Evolutionary conservation across 2,888 invertebrate genomes (phyloP).

Genomic region (Julus scandinavius): DNA sequence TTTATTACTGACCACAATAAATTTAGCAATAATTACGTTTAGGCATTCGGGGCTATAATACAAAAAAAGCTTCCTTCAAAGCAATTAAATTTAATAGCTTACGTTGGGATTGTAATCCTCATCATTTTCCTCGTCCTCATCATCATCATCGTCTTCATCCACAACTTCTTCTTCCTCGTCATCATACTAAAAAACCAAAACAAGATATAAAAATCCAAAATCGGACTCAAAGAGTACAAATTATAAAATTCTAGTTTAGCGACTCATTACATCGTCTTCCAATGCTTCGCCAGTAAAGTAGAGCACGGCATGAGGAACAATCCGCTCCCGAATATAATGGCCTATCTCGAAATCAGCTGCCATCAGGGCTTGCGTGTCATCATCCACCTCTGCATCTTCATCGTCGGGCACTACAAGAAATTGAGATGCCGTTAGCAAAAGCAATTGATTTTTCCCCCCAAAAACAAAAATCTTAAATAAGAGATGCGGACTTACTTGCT

Average conservation of each 20-base stretch:
- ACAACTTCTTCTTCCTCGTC: slow-evolving; percentile 60
- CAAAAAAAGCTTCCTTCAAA: slow-evolving; percentile 6
- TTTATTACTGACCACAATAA: slow-evolving; percentile 24
- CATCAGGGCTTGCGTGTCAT: slow-evolving; percentile 85
- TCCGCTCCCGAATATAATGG: slow-evolving; percentile 95
- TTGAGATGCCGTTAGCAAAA: slow-evolving; percentile 53
- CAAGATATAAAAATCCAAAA: slow-evolving; percentile 17
- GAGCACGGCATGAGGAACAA: slow-evolving; percentile 96
- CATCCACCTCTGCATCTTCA: slow-evolving; percentile 84
- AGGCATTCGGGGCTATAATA: background rate
- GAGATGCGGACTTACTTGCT: slow-evolving; percentile 64
- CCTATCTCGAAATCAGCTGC: slow-evolving; percentile 98
- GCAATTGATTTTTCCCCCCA: background rate
- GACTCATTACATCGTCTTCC: slow-evolving; percentile 57
- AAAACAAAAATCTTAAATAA: slow-evolving; percentile 28
- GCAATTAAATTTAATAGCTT: slow-evolving; percentile 33
- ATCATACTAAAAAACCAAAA: slow-evolving; percentile 49
- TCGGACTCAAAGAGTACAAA: slow-evolving; percentile 8
- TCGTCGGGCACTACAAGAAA: slow-evolving; percentile 78
- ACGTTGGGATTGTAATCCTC: slow-evolving; percentile 57
- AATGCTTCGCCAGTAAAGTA: slow-evolving; percentile 88
- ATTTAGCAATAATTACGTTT: background rate
- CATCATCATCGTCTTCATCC: slow-evolving; percentile 58
- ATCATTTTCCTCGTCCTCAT: slow-evolving; percentile 58
- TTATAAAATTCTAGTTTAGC: background rate